phyloP scores from a whole-genome alignment of 2,113 vertebrate genomes.

The Chlamydotis undulata region DNA sequence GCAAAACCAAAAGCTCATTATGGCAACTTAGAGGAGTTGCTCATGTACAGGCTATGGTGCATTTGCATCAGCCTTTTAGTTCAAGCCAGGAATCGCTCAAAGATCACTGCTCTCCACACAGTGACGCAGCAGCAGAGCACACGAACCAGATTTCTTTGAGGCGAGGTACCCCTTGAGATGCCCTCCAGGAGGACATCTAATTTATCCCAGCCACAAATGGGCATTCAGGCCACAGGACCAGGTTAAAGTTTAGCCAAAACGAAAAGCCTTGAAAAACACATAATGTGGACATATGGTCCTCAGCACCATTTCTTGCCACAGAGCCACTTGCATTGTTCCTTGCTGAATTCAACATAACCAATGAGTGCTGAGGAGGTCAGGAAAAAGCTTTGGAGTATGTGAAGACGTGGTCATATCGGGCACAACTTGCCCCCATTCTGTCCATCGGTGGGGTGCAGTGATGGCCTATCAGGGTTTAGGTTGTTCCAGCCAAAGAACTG shows the following conservation, averaged over 20 bases:
- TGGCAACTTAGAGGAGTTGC: background rate
- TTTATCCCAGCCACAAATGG: background rate
- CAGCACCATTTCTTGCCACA: fast-evolving
- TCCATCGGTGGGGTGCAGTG: background rate
- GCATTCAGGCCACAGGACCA: background rate
- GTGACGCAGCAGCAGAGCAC: background rate
- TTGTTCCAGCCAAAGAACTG: background rate
- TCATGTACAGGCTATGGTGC: background rate
- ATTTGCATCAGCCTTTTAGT: background rate
- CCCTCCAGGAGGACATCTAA: background rate
- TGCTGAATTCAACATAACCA: background rate
- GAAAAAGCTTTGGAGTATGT: background rate
- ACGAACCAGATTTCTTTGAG: background rate
- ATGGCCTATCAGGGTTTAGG: background rate
- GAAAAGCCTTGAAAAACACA: background rate
- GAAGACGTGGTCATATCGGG: background rate
- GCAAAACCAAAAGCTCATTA: background rate
- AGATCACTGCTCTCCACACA: background rate
- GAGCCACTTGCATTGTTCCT: background rate
- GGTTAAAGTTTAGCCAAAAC: background rate
- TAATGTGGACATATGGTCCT: background rate
- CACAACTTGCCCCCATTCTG: background rate
- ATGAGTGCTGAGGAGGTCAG: background rate
- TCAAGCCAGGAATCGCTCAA: background rate
- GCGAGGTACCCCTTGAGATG: background rate